A percentile compares a stretch with the other conserved stretches of the same genome.
Conservation (phyloP, 2,888 invertebrate genomes). For the Aleiodes leptofemur region DNA sequence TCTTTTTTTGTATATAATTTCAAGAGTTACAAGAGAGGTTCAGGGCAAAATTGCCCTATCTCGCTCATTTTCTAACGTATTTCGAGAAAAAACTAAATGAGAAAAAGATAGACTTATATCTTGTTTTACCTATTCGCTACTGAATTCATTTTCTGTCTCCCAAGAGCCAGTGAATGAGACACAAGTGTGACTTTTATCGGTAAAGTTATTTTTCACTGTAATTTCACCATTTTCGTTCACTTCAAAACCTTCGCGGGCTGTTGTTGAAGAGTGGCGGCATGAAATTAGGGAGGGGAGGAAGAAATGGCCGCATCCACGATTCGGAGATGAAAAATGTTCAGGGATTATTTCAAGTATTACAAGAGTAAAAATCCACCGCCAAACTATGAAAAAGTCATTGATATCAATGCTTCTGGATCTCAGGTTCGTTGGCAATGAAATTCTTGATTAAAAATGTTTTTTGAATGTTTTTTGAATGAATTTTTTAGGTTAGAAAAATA, state of each 20-base stretch:
- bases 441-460: slow-evolving; percentile 15
- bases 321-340: slow-evolving; percentile 77
- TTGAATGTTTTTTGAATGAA: background rate
- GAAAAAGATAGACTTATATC: too few species aligned
- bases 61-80: too few species aligned
- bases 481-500: slow-evolving; percentile 71
- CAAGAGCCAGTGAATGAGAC: too few species aligned
- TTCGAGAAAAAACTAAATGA: too few species aligned
- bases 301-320: slow-evolving; percentile 60
- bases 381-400: slow-evolving; percentile 80
- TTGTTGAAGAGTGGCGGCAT: slow-evolving; percentile 2
- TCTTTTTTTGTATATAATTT: too few species aligned
- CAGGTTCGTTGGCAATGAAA: slow-evolving; percentile 58
- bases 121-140: too few species aligned
- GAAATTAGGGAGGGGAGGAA: slow-evolving; percentile 20
- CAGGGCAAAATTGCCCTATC: too few species aligned
- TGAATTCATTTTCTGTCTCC: too few species aligned
- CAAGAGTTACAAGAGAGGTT: too few species aligned
- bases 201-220: too few species aligned
- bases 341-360: slow-evolving; percentile 86
- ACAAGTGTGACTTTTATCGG: too few species aligned
- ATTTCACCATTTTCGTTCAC: too few species aligned
- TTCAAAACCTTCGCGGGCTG: background rate
- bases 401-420: slow-evolving; percentile 73
- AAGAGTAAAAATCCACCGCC: slow-evolving; percentile 83